Percentiles rank a stretch among this genome's conserved stretches.
These are phyloP conservation scores for Lycocerus yunnanus DNA, from an alignment of 2,888 invertebrate genomes.

Conservation along the genomic window DNA sequence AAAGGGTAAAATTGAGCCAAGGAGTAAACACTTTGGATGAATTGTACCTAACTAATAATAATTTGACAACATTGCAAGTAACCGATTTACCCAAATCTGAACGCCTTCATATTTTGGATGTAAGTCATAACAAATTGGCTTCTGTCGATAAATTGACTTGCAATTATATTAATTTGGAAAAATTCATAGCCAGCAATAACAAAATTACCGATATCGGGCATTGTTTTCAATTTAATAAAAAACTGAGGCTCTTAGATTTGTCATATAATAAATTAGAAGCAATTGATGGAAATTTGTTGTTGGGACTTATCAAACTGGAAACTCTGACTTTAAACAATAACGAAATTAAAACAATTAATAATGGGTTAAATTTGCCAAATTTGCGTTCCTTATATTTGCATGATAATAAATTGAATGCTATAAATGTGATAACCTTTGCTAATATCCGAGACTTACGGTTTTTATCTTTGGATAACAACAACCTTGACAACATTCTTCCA, in stretches of 20 bases:
- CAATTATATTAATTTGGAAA: neutral
- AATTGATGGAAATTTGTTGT: neutral
- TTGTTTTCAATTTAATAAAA: neutral
- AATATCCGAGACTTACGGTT: neutral
- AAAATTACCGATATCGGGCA: neutral
- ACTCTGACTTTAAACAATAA: neutral
- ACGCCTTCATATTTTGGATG: neutral
- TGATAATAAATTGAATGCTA: neutral
- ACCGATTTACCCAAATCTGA: neutral
- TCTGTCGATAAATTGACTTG: neutral
- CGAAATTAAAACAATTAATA: neutral
- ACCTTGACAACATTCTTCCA: neutral
- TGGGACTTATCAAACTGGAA: neutral
- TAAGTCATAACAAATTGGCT: constrained; percentile 4
- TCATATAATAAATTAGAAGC: neutral
- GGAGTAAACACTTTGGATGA: constrained; percentile 36
- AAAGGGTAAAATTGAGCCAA: neutral
- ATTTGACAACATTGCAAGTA: constrained; percentile 36
- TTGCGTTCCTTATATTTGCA: neutral
- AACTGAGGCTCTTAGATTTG: neutral
- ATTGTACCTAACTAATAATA: constrained; percentile 48
- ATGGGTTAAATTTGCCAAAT: neutral
- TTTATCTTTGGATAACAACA: constrained; percentile 10
- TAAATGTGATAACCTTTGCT: neutral
- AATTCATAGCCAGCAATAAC: neutral